Conservation (phyloP, 2,113 vertebrate genomes). For the Donacobius atricapilla region DNA sequence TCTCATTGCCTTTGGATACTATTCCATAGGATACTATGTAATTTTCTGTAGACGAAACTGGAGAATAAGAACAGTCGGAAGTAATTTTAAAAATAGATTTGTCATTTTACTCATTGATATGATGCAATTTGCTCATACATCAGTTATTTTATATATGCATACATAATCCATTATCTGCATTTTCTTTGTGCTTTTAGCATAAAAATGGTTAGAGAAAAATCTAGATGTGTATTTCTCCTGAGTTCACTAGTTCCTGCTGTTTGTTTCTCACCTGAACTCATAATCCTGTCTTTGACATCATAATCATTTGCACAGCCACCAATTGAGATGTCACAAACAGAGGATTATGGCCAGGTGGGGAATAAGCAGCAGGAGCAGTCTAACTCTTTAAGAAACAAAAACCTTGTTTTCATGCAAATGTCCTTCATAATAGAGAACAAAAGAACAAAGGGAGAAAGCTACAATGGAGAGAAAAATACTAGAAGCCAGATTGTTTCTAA, state of each 20-base stretch:
- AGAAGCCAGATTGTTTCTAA: conserved; percentile 19
- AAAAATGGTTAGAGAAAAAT: conserved; percentile 33
- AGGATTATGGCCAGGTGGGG: conserved; percentile 56
- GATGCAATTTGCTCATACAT: neutral
- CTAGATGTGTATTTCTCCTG: conserved; percentile 7
- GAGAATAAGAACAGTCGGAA: neutral
- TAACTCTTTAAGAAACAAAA: conserved; percentile 59
- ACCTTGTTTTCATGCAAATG: conserved; percentile 67
- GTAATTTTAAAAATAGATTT: neutral
- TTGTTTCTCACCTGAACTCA: conserved; percentile 67
- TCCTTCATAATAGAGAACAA: conserved; percentile 49
- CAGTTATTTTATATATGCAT: neutral
- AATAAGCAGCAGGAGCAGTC: conserved; percentile 57
- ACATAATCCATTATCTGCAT: neutral
- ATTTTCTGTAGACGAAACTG: neutral
- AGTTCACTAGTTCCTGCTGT: conserved; percentile 53
- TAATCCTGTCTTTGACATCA: conserved; percentile 64
- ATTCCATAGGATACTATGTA: neutral
- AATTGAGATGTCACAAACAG: conserved; percentile 59
- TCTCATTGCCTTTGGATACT: neutral
- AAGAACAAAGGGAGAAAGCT: conserved; percentile 40
- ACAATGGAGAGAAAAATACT: neutral
- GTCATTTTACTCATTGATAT: neutral
- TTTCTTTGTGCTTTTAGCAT: neutral
- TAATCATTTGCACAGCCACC: conserved; percentile 62